These are phyloP conservation scores for Euwallacea similis DNA, from an alignment of 1,140 invertebrate species.

Conservation along the genomic window DNA sequence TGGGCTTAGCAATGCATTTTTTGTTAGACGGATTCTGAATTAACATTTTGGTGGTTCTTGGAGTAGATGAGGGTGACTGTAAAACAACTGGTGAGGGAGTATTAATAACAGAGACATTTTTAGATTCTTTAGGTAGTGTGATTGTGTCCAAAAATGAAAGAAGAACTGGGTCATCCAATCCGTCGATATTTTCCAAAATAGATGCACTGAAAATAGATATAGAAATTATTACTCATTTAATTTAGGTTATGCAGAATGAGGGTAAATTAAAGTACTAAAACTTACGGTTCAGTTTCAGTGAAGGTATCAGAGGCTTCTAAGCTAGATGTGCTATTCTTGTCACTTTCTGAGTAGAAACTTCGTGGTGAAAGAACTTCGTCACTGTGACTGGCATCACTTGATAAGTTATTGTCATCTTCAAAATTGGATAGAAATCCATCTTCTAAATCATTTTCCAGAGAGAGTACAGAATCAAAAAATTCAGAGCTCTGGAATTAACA, in stretches of 20 bases:
- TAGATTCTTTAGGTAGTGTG: conserved; percentile 28
- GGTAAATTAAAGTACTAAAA: background rate
- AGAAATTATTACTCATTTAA: no score
- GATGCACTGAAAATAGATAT: conserved; percentile 27
- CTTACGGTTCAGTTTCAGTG: conserved; percentile 34
- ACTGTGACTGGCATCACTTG: conserved; percentile 45
- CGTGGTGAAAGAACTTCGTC: conserved; percentile 46
- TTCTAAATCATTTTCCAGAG: conserved; percentile 48
- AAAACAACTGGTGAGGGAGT: conserved; percentile 9
- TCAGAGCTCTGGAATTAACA: conserved; percentile 48
- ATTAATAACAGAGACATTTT: conserved; percentile 19
- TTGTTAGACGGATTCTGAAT: conserved; percentile 47
- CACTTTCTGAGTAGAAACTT: conserved; percentile 48
- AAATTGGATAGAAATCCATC: conserved; percentile 42
- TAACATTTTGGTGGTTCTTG: conserved; percentile 45
- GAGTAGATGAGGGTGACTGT: conserved; percentile 1
- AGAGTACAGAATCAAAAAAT: conserved; percentile 52
- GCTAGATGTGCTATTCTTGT: conserved; percentile 43
- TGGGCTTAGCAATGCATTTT: conserved; percentile 43
- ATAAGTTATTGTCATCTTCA: conserved; percentile 45
- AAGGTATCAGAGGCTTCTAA: conserved; percentile 20
- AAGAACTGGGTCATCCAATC: conserved; percentile 41
- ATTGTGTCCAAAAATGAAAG: conserved; percentile 42
- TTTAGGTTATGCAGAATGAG: no score
- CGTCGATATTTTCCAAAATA: conserved; percentile 39